Percentiles rank a stretch among this genome's conserved stretches.
Evolutionary conservation across 2,797 vertebrate genomes (phyloP).

Genomic region (Mallotus villosus): DNA sequence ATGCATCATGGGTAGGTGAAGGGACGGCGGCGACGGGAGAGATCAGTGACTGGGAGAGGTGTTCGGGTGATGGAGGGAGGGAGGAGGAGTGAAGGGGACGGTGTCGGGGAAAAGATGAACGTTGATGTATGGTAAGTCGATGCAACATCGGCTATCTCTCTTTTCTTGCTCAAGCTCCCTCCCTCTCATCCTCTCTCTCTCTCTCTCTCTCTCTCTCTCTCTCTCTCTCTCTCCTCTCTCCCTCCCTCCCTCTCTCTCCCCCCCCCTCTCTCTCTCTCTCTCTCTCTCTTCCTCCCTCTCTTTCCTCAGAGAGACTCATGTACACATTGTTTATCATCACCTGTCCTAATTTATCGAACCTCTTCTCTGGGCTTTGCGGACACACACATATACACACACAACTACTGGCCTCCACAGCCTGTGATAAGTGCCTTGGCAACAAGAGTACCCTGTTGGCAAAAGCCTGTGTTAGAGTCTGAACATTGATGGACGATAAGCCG

Average conservation of each 20-base stretch:
- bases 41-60: conserved; percentile 20
- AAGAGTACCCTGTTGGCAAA: no score
- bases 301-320: conserved; percentile 41
- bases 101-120: background rate
- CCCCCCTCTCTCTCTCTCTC: no score
- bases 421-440: no score
- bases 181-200: no score
- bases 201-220: no score
- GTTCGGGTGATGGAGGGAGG: conserved; percentile 25
- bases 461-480: no score
- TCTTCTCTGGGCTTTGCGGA: conserved; percentile 18
- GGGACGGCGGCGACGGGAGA: conserved; percentile 35
- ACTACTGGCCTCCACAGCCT: background rate
- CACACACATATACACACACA: background rate
- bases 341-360: conserved; percentile 56
- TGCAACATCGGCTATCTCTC: conserved; percentile 7
- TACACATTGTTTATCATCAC: conserved; percentile 55
- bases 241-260: no score
- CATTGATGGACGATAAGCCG: no score
- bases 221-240: no score
- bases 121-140: conserved; percentile 32
- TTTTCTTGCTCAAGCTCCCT: conserved; percentile 8
- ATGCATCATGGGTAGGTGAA: conserved; percentile 42
- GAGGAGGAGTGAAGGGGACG: background rate
- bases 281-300: background rate